Conservation (phyloP, 2,797 vertebrate genomes). For the Pangasius mekongensis region DNA sequence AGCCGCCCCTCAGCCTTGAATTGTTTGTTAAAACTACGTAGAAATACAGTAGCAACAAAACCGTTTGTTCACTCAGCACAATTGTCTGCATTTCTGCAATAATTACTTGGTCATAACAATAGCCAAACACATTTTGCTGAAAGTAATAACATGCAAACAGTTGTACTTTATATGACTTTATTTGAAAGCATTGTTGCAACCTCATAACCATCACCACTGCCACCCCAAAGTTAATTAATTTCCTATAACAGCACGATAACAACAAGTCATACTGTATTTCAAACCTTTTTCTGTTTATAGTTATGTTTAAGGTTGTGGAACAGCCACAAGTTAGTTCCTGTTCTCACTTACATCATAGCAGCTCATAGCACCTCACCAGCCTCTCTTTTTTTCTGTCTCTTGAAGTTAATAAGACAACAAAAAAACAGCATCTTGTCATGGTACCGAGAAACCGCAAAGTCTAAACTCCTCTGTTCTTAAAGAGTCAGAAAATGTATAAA, state of each 20-base stretch:
- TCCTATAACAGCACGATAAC: neutral
- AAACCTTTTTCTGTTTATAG: neutral
- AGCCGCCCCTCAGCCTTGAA: neutral
- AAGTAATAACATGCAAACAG: neutral
- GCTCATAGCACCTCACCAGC: neutral
- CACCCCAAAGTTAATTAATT: neutral
- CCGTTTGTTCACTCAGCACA: neutral
- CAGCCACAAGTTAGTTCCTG: neutral
- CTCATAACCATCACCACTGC: neutral
- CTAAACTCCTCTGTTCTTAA: neutral
- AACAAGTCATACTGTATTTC: neutral
- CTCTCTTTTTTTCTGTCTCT: neutral
- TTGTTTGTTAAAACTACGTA: neutral
- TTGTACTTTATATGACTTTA: neutral
- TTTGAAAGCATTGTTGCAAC: neutral
- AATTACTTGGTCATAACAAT: neutral
- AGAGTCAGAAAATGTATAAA: neutral
- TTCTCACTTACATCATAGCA: neutral
- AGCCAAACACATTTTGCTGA: neutral
- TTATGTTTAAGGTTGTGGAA: neutral
- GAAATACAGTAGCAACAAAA: neutral
- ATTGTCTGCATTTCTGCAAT: neutral
- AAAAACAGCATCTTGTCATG: neutral
- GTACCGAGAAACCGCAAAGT: neutral
- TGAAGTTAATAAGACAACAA: neutral